A percentile compares a stretch with the other conserved stretches of the same genome.
Evolutionary conservation across 2,888 invertebrate genomes (phyloP).

Genomic region (Drosophila greeni): DNA sequence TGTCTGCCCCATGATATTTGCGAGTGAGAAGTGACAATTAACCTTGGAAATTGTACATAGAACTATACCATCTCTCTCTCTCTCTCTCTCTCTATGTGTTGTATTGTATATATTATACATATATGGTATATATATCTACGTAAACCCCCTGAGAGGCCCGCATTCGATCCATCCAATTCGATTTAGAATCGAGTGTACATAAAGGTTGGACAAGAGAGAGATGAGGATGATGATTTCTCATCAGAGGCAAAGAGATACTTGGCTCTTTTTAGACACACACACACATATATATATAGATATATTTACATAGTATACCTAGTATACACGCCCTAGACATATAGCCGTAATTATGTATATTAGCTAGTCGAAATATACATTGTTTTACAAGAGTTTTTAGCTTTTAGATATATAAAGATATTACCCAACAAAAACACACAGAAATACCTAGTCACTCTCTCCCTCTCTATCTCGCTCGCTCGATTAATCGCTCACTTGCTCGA

Average conservation of each 20-base stretch:
- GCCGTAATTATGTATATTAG: conserved; percentile 34
- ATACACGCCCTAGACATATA: conserved; percentile 37
- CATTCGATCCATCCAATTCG: conserved; percentile 32
- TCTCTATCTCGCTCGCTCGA: not conserved
- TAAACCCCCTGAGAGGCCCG: not conserved
- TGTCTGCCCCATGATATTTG: conserved; percentile 4
- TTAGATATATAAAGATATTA: conserved; percentile 18
- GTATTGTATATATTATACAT: conserved; percentile 22
- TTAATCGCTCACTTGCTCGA: no score
- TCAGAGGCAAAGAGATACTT: conserved; percentile 4
- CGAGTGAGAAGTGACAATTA: conserved; percentile 37
- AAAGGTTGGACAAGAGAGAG: conserved; percentile 18
- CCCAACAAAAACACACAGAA: conserved; percentile 5
- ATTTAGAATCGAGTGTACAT: conserved; percentile 39
- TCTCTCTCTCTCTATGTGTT: conserved; percentile 10
- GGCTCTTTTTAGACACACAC: conserved; percentile 22
- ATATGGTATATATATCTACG: conserved; percentile 1
- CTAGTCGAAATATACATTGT: conserved; percentile 42
- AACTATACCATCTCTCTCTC: conserved; percentile 14
- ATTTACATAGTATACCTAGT: conserved; percentile 22
- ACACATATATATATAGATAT: conserved; percentile 6
- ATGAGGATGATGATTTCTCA: not conserved
- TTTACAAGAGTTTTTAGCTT: conserved; percentile 31
- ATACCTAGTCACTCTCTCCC: conserved; percentile 10
- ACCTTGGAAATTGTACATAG: conserved; percentile 28